Conservation (phyloP, 2,888 invertebrate genomes). For the Lutraria lutraria region DNA sequence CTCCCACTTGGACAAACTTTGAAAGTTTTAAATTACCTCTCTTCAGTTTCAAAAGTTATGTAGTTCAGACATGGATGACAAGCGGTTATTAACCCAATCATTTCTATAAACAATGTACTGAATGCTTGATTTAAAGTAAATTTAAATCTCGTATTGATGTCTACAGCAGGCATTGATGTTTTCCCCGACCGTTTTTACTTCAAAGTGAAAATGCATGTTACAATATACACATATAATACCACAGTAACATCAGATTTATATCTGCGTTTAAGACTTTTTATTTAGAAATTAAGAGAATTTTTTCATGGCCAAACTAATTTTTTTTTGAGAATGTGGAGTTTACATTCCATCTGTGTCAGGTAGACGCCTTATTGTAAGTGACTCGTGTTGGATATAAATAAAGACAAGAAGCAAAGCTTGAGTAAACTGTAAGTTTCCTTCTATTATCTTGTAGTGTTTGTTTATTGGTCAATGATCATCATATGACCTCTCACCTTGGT, state of each 20-base stretch:
- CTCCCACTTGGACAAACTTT: background rate
- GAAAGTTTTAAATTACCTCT: background rate
- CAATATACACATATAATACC: background rate
- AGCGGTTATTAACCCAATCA: slow-evolving; percentile 9
- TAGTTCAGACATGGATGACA: slow-evolving; percentile 2
- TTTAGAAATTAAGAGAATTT: background rate
- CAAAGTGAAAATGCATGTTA: slow-evolving; percentile 11
- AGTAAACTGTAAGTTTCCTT: background rate
- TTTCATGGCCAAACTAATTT: slow-evolving; percentile 6
- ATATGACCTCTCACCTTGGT: background rate
- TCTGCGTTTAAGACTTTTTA: background rate
- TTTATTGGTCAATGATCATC: slow-evolving; percentile 5
- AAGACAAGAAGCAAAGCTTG: background rate
- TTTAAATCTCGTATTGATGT: slow-evolving; percentile 19
- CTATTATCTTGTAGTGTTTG: background rate
- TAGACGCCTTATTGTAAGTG: background rate
- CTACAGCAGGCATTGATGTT: slow-evolving; percentile 15
- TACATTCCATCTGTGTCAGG: background rate
- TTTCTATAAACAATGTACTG: slow-evolving; percentile 19
- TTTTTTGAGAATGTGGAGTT: background rate
- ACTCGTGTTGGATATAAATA: background rate
- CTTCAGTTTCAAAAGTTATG: background rate
- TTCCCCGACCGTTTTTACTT: background rate
- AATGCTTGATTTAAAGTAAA: slow-evolving; percentile 10
- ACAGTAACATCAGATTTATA: background rate